Conservation (phyloP, 2,113 vertebrate genomes). For the Onychorhynchus coronatus region DNA sequence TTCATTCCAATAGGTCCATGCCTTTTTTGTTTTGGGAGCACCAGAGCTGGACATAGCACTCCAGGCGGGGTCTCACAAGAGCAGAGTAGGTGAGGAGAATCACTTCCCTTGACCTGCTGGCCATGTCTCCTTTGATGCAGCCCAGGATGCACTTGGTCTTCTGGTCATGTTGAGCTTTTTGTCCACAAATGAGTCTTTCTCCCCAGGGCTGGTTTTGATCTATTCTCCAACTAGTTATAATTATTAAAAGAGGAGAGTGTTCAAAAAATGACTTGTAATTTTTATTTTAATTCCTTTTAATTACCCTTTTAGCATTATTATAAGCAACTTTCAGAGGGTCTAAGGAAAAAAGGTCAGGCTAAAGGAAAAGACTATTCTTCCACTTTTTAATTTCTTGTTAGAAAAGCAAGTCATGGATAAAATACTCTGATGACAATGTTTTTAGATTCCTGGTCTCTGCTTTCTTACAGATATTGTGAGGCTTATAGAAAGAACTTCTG, state of each 20-base stretch:
- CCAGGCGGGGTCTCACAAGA: background rate
- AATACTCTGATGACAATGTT: background rate
- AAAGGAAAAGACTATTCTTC: background rate
- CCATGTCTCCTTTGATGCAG: background rate
- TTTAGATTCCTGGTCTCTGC: background rate
- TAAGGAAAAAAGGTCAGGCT: background rate
- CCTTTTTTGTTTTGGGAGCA: fast-evolving
- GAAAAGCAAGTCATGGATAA: background rate
- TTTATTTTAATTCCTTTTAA: background rate
- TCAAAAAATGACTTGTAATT: background rate
- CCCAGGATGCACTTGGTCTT: background rate
- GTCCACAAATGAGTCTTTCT: background rate
- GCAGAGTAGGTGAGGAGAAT: background rate
- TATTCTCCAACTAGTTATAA: background rate
- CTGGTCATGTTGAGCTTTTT: background rate
- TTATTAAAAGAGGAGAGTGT: background rate
- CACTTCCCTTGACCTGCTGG: background rate
- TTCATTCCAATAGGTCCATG: fast-evolving
- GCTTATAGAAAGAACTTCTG: background rate
- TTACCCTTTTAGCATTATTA: too few species aligned
- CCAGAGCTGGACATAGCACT: background rate
- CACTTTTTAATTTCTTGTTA: background rate
- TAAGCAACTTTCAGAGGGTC: too few species aligned
- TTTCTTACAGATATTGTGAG: background rate
- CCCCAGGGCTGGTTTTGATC: background rate